phyloP scores from a whole-genome alignment of 2,113 vertebrate genomes.

The Eidolon helvum region DNA sequence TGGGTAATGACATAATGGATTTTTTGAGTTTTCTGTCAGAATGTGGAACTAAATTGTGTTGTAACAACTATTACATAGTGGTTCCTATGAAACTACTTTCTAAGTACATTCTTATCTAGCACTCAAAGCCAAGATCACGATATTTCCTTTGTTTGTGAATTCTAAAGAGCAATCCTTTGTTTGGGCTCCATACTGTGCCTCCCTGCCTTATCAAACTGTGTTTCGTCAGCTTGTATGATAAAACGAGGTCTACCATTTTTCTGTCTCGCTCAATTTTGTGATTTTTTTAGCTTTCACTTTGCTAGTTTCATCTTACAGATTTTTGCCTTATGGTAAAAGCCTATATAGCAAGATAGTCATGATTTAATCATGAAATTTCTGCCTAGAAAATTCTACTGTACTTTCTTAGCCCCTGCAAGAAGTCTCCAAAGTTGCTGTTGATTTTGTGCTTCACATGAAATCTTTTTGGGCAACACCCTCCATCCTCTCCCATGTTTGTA shows the following conservation, averaged over 20 bases:
- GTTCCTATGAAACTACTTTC: conserved; percentile 53
- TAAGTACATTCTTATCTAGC: conserved; percentile 17
- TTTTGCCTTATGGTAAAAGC: neutral
- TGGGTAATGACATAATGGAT: conserved; percentile 31
- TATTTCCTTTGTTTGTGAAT: neutral
- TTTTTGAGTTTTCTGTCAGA: conserved; percentile 52
- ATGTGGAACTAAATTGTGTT: conserved; percentile 64
- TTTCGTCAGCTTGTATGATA: neutral
- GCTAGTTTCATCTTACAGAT: neutral
- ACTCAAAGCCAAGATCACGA: neutral
- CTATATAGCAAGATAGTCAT: neutral
- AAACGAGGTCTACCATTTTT: neutral
- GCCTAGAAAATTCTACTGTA: neutral
- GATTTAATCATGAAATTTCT: neutral
- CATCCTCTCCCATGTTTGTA: neutral
- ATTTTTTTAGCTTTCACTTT: neutral
- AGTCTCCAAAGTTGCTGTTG: neutral
- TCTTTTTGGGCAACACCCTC: neutral
- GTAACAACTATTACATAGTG: conserved; percentile 41
- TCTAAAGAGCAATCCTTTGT: neutral
- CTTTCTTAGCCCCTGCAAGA: neutral
- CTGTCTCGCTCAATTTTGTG: neutral
- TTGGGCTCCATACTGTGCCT: neutral
- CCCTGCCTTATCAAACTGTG: neutral
- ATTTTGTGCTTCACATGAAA: neutral